Percentiles rank a stretch among this genome's conserved stretches.
These are phyloP conservation scores for Orchesella cincta DNA, from an alignment of 1,140 invertebrate species.

Conservation along the genomic window DNA sequence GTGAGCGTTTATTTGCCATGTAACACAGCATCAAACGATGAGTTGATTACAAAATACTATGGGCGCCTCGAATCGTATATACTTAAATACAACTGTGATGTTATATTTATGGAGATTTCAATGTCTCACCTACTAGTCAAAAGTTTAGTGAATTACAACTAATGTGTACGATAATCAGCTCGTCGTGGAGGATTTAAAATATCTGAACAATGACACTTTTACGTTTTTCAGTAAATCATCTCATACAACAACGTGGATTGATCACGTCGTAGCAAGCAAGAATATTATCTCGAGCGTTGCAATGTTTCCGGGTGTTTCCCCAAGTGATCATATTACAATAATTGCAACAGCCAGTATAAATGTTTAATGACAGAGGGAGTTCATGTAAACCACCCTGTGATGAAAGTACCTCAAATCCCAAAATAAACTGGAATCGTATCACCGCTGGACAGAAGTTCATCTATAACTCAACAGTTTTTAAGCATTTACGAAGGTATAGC, in stretches of 20 bases:
- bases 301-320: not conserved
- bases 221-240: not conserved
- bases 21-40: not conserved
- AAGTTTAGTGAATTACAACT: not conserved
- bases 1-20: not conserved
- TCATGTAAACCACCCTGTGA: not conserved
- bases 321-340: not conserved
- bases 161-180: not conserved
- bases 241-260: not conserved
- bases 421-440: not conserved
- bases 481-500: not conserved
- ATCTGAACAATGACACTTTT: not conserved
- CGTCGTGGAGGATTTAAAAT: not conserved
- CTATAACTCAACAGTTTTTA: not conserved
- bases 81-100: not conserved
- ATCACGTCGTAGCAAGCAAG: not conserved
- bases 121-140: not conserved
- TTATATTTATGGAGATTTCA: not conserved
- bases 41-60: not conserved
- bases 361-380: not conserved
- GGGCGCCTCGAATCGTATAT: not conserved
- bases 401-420: not conserved
- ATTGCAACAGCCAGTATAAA: not conserved
- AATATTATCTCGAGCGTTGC: not conserved
- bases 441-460: not conserved